phyloP scores from a whole-genome alignment of 2,113 vertebrate genomes.

The Halichoeres trimaculatus region DNA sequence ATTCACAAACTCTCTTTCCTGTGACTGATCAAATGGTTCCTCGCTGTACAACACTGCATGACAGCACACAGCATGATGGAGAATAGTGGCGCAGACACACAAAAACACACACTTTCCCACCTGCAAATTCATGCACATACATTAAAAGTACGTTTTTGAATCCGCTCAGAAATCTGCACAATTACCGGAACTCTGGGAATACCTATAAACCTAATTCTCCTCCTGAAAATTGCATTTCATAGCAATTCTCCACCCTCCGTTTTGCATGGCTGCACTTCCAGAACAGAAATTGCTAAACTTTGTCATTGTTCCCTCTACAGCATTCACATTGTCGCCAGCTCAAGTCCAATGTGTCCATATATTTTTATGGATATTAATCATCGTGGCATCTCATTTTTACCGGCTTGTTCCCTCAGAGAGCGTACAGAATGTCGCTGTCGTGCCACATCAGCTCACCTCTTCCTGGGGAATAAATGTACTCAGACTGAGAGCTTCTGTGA shows the following conservation, averaged over 20 bases:
- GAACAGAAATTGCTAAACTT: constrained; percentile 50
- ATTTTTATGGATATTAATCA: constrained; percentile 71
- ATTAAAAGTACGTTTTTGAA: constrained; percentile 12
- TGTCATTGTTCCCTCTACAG: constrained; percentile 41
- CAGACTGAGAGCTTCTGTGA: constrained; percentile 45
- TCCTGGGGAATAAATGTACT: constrained; percentile 58
- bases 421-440: constrained; percentile 40
- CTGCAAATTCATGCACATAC: neutral
- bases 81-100: constrained; percentile 19
- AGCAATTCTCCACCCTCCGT: constrained; percentile 11
- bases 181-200: constrained; percentile 25
- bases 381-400: constrained; percentile 67
- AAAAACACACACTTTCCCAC: neutral
- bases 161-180: constrained; percentile 13
- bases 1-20: constrained; percentile 26
- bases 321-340: constrained; percentile 48
- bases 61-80: constrained; percentile 53
- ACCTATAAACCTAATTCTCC: neutral
- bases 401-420: constrained; percentile 49
- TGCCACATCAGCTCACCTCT: constrained; percentile 28
- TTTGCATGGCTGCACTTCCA: constrained; percentile 31
- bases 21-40: constrained; percentile 64
- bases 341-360: constrained; percentile 39
- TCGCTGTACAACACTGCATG: constrained; percentile 39
- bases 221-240: constrained; percentile 38